Conservation (phyloP, 1,140 invertebrate species). For the Mamestra configurata region DNA sequence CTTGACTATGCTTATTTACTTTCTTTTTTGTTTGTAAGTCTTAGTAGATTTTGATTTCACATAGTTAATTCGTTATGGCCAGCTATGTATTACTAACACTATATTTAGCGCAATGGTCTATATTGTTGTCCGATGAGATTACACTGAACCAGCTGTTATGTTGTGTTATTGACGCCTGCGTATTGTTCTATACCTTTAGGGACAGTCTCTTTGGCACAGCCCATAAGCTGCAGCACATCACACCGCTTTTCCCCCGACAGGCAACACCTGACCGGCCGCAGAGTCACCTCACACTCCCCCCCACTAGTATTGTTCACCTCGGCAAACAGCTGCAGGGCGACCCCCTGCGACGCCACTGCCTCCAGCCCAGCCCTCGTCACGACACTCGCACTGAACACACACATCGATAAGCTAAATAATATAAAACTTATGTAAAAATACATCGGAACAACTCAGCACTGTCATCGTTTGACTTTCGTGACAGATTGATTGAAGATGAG, state of each 20-base stretch:
- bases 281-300: constrained; percentile 65
- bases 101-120: no score
- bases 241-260: constrained; percentile 65
- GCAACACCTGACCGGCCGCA: constrained; percentile 73
- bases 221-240: constrained; percentile 66
- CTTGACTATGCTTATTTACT: no score
- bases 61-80: no score
- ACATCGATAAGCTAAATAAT: constrained; percentile 59
- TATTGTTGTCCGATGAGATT: no score
- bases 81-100: no score
- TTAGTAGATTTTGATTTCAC: no score
- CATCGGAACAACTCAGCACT: constrained; percentile 56
- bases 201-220: constrained; percentile 61
- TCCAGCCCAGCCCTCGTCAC: constrained; percentile 60
- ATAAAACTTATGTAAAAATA: constrained; percentile 65
- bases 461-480: constrained; percentile 7
- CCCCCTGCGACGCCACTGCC: constrained; percentile 48
- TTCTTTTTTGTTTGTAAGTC: no score
- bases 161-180: not conserved
- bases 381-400: constrained; percentile 59
- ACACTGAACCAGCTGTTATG: no score
- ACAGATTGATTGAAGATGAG: no score
- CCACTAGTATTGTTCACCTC: constrained; percentile 68
- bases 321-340: constrained; percentile 69
- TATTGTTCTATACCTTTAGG: constrained; percentile 62